Evolutionary conservation across 2,797 vertebrate genomes (phyloP), one percentile per base, ranked within the genome.

Genomic region (Enteromius thamalakanensis): DNA sequence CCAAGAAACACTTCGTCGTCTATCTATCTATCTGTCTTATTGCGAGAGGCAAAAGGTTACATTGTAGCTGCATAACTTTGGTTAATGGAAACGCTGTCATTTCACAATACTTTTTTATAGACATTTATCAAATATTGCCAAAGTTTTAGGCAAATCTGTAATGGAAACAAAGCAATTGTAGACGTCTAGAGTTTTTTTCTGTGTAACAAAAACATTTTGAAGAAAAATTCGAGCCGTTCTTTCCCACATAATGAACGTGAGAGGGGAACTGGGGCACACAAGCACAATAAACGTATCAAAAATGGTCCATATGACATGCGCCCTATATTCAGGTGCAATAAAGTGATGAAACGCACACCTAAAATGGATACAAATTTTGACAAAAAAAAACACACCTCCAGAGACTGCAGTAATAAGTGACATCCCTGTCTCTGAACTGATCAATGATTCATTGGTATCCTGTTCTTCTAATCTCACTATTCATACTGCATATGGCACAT

Each of bases 361-460:
- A 53, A 68, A 79, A 68, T 17, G 14, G 15, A 62, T 53, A 68
- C 69, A 47, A 68, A 55, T 71, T 71, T 47, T 11, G 12, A 55
- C 7, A 60, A 14, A 32, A 32, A 60, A 14, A 32, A 32, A 53
- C 65, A 71, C 32, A 60, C 40, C 26, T 58, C 10, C 23, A 70
- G 67, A 37, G 37, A 32, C 17, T 45, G 23, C 14, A 71, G 23
- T 80, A 70, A 80, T 80, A 70, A 80, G 26, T 72, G 19, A 60
- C 12, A 62, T 58, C 19, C 6, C 53, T 47, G 26, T 37, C 26
- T 47, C n/a, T 29, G 6, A 60, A 34, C 17, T 23, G 69, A 74
- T 81, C 58, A 64, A 64, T 74, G 55, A 81, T 64, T 64, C 14
- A 74, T 32, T 60, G 53, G 11, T n/a, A 34, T 81, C 29, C 42